These are phyloP conservation scores for Sarcophaga rosellei DNA, from an alignment of 2,888 invertebrate species.

Conservation along the genomic window DNA sequence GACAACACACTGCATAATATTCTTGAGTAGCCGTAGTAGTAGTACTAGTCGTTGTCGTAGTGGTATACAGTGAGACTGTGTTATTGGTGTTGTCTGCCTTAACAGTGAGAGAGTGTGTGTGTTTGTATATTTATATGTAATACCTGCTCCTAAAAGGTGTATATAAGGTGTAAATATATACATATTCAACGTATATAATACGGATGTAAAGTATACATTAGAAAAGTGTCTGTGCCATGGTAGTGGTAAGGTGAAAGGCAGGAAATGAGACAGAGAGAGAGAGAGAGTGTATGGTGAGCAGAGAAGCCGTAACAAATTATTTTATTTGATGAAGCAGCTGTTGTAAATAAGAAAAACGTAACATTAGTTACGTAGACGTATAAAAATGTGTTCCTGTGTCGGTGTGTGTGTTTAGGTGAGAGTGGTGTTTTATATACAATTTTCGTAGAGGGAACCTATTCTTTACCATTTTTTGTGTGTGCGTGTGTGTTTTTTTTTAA, in stretches of 20 bases:
- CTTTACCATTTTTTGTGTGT: too few species aligned
- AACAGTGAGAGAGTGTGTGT: conserved; percentile 8
- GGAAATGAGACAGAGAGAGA: conserved; percentile 42
- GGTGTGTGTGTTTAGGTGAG: not conserved
- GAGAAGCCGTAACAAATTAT: conserved; percentile 42
- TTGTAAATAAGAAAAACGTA: conserved; percentile 25
- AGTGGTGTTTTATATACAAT: not conserved
- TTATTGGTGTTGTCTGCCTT: conserved; percentile 42
- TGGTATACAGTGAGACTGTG: conserved; percentile 36
- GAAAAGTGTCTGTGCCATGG: conserved; percentile 21
- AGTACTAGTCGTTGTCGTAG: conserved; percentile 1
- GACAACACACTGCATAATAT: not conserved
- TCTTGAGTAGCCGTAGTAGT: conserved; percentile 18
- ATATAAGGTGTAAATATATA: conserved; percentile 10
- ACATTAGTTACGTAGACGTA: not conserved
- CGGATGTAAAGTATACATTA: conserved; percentile 47
- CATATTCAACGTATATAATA: not conserved
- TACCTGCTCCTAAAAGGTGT: conserved; percentile 61
- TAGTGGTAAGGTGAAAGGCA: conserved; percentile 66
- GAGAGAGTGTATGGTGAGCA: conserved; percentile 55
- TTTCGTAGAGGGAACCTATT: not conserved
- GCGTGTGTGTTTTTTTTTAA: too few species aligned
- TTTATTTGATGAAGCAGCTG: conserved; percentile 66
- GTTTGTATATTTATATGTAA: conserved; percentile 9
- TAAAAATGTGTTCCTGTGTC: not conserved